Evolutionary conservation across 2,888 invertebrate species (phyloP), one percentile per base, ranked within the genome.

Genomic region (Drosophila atroscutellata): DNA sequence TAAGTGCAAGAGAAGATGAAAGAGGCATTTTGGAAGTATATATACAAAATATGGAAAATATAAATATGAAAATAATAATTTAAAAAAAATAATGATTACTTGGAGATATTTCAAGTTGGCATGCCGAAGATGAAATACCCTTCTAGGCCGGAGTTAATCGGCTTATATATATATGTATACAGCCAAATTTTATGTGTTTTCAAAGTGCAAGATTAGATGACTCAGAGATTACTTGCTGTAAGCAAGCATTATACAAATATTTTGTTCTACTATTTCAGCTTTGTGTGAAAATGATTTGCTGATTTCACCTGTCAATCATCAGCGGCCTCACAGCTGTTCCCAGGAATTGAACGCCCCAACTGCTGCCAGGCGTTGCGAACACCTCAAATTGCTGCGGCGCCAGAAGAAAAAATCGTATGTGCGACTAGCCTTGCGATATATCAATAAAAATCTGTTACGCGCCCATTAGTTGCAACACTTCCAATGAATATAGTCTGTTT

Each of bases 351-450:
- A 37, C 15, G 28, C 20, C 18, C 9, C 67, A 32, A 36, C 42
- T 26, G 28, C 28, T 15, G 20, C 32, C 50, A 75, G 73, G 51
- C 72, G 79, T 18, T 55, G 68, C 30, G 87, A 86, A 34, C 63
- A 73, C 30, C 61, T 89, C 5, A 68, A 72, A 20, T 70, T 83
- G 26, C 65, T 87, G n/a, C 57, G 73, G 54, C 58, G 58, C 18
- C 73, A 72, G 54, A 80, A 76, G 57, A 87, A 83, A 47, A 69
- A 64, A 28, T 85, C 87, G 55, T 79, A 81, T 69, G 57, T 87
- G 66, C 65, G 67, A 13, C 62, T 81, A 32, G 79, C 86, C 11
- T 30, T 82, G 15, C 59, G 60, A 9, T 77, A 71, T 58, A 79
- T 84, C n/a, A 54, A 70, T 59, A 81, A 67, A 26, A 76, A 28